Evolutionary conservation across 2,888 invertebrate species (phyloP).

Genomic region (Schizaphis graminum): DNA sequence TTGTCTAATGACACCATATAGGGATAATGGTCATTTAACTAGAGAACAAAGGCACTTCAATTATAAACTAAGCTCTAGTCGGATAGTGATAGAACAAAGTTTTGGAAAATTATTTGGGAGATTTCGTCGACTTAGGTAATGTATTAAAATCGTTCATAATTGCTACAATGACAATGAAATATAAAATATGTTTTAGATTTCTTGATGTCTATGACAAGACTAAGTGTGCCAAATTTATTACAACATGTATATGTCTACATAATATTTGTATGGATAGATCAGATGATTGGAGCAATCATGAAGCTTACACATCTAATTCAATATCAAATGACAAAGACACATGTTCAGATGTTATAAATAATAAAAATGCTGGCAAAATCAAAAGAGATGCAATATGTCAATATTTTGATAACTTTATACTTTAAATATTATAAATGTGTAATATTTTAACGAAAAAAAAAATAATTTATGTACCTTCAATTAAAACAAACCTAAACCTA

Average conservation of each 20-base stretch:
- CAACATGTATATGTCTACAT: constrained; percentile 1
- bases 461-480: neutral
- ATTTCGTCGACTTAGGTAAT: constrained; percentile 20
- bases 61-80: neutral
- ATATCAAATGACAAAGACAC: neutral
- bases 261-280: constrained; percentile 8
- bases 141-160: constrained; percentile 20
- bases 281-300: neutral
- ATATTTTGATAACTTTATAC: neutral
- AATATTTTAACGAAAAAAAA: neutral
- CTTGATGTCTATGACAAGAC: constrained; percentile 24
- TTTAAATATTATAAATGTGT: neutral
- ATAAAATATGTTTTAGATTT: constrained; percentile 1
- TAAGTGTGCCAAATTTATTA: constrained; percentile 24
- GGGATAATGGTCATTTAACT: constrained; percentile 30
- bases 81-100: constrained; percentile 18
- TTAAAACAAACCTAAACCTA: neutral
- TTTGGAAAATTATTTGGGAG: constrained; percentile 31
- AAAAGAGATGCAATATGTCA: constrained; percentile 19
- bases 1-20: neutral
- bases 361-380: neutral
- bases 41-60: neutral
- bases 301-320: neutral
- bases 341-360: neutral
- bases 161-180: neutral